phyloP scores from a whole-genome alignment of 2,797 vertebrate genomes.

The Valencia hispanica region DNA sequence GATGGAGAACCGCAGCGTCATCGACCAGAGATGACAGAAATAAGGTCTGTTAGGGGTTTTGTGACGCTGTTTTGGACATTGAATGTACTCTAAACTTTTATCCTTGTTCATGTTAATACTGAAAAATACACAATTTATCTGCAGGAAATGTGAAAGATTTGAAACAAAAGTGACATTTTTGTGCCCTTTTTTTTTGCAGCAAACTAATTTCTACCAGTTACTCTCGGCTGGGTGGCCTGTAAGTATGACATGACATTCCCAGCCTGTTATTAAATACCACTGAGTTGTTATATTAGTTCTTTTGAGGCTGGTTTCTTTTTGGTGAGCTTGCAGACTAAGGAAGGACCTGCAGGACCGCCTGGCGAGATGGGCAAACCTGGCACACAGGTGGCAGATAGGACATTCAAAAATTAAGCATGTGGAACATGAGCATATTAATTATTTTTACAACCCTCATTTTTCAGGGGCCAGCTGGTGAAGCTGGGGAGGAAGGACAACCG shows the following conservation, averaged over 20 bases:
- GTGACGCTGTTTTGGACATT: slow-evolving; percentile 49
- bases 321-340: slow-evolving; percentile 81
- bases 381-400: slow-evolving; percentile 74
- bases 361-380: slow-evolving; percentile 87
- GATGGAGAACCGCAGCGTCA: slow-evolving; percentile 39
- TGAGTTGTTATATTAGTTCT: slow-evolving; percentile 2
- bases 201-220: slow-evolving; percentile 87
- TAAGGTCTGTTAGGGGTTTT: slow-evolving; percentile 44
- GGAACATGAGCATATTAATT: neutral
- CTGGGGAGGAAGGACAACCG: slow-evolving; percentile 80
- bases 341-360: slow-evolving; percentile 79
- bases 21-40: slow-evolving; percentile 45
- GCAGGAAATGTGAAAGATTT: neutral
- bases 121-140: neutral
- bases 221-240: slow-evolving; percentile 88
- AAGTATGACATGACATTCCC: slow-evolving; percentile 71
- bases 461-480: slow-evolving; percentile 84
- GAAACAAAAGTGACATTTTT: neutral
- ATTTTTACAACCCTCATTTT: neutral
- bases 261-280: neutral
- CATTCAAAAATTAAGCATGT: neutral
- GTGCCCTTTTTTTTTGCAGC: slow-evolving; percentile 64
- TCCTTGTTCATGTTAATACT: slow-evolving; percentile 7
- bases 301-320: slow-evolving; percentile 66
- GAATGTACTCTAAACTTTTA: slow-evolving; percentile 53